Base-by-base conservation (phyloP, 1,140 invertebrate genomes). In the Lepidurus packardi region DNA sequence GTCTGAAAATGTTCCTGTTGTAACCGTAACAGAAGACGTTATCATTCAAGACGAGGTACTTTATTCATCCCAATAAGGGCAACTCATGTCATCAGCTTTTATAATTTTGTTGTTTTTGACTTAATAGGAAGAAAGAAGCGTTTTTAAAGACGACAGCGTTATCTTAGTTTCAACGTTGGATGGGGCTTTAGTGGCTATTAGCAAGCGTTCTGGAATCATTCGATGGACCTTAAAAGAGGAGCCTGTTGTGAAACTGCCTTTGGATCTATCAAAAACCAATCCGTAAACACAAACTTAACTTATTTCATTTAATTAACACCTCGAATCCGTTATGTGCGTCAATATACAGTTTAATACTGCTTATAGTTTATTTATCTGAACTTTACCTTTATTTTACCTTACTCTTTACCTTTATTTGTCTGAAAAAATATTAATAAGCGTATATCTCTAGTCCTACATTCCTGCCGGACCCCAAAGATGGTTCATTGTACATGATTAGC, bases 401-500 rank as follows among this genome's bases (percentile, higher is more conserved):
- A n/a, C n/a, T n/a, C n/a, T n/a, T n/a, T n/a, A n/a, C 34, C 34
- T 34, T 34, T 34, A 34, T 34, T 34, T 34, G 34, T 34, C 34
- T 34, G 34, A 34, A 34, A 34, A 34, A 34, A 34, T 34, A 34
- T 34, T 34, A 34, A 34, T 34, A 65, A 80, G 53, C n/a, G 47
- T 76, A 45, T 81, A 0, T 75, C 25, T 86, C 83, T 82, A 92
- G 92, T 80, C 87, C 92, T 84, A 88, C 94, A 87, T 94, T 94
- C 87, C 86, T 99, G 79, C 96, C 97, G 5, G 96, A 99, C 87
- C 97, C 98, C 0, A 92, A 94, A 81, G 96, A 98, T 88, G 98
- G 98, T 11, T 95, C 93, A 65, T 87, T 99, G 4, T 99, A 99
- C 86, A 89, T 97, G 81, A 90, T 97, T 80, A 84, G 86, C 77